These are phyloP conservation scores for Orussus abietinus DNA, from an alignment of 1,140 invertebrate species.

Conservation along the genomic window DNA sequence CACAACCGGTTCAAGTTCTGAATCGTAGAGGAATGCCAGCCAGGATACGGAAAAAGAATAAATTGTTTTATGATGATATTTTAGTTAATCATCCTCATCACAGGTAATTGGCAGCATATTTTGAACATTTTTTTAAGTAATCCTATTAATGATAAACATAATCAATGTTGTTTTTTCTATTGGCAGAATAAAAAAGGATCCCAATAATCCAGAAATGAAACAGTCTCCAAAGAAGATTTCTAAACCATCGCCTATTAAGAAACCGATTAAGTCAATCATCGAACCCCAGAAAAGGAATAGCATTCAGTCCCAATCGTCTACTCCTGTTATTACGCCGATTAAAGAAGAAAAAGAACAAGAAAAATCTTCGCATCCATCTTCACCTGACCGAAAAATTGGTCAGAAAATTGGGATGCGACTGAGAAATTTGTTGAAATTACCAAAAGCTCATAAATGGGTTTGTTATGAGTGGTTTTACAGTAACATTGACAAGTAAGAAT, in stretches of 20 bases:
- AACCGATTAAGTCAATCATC: slow-evolving; percentile 48
- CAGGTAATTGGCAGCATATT: slow-evolving; percentile 31
- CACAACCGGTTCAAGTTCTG: slow-evolving; percentile 68
- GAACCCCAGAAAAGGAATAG: slow-evolving; percentile 29
- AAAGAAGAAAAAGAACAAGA: slow-evolving; percentile 50
- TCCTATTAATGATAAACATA: slow-evolving; percentile 17
- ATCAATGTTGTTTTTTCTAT: slow-evolving; percentile 14
- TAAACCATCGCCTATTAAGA: slow-evolving; percentile 62
- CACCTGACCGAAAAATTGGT: slow-evolving; percentile 72
- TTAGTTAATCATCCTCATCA: slow-evolving; percentile 76
- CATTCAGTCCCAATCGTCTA: slow-evolving; percentile 30
- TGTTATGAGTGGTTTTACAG: slow-evolving; percentile 99
- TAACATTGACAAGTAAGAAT: slow-evolving; percentile 81
- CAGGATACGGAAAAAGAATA: slow-evolving; percentile 85
- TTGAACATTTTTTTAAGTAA: slow-evolving; percentile 19
- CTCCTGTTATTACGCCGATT: slow-evolving; percentile 50
- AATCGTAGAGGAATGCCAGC: slow-evolving; percentile 86
- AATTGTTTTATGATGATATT: slow-evolving; percentile 87
- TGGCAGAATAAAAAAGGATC: slow-evolving; percentile 50
- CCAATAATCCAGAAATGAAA: slow-evolving; percentile 35
- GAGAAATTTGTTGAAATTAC: slow-evolving; percentile 94
- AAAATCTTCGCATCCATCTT: slow-evolving; percentile 49
- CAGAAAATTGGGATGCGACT: slow-evolving; percentile 87
- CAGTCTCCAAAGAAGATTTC: slow-evolving; percentile 51
- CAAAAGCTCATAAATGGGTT: slow-evolving; percentile 98